A percentile compares a stretch with the other conserved stretches of the same genome.
phyloP scores from a whole-genome alignment of 2,113 vertebrate genomes.

The Xyliphius kryptos region DNA sequence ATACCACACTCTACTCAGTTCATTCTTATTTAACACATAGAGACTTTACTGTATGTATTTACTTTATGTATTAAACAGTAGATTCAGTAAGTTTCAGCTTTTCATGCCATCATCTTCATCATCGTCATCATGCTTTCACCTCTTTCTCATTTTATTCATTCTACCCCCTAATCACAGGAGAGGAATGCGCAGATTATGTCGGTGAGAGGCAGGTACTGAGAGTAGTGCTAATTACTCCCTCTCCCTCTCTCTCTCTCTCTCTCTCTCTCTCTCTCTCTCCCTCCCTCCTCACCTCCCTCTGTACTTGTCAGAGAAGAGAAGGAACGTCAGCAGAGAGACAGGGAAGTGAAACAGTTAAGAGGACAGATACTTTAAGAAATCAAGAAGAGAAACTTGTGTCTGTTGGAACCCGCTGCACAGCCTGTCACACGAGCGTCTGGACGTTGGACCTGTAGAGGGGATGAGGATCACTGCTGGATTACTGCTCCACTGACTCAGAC shows the following conservation, averaged over 20 bases:
- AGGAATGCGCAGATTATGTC: conserved; percentile 45
- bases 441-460: not conserved
- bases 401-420: too few species aligned
- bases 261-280: conserved; percentile 13
- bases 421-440: not conserved
- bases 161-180: conserved; percentile 18
- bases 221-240: conserved; percentile 39
- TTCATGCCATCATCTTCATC: too few species aligned
- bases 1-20: not conserved
- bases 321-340: conserved; percentile 16
- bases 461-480: conserved; percentile 33
- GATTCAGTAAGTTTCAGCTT: too few species aligned
- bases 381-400: conserved; percentile 20
- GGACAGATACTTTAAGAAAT: conserved; percentile 27
- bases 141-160: conserved; percentile 5
- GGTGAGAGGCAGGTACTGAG: conserved; percentile 46
- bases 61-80: too few species aligned
- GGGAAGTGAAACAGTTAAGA: conserved; percentile 41
- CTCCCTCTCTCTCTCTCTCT: conserved; percentile 13
- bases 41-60: too few species aligned
- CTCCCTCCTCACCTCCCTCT: conserved; percentile 1
- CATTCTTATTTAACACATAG: not conserved
- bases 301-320: conserved; percentile 22
- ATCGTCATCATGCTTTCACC: too few species aligned
- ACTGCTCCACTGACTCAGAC: conserved; percentile 20